Evolutionary conservation across 1,140 invertebrate genomes (phyloP), one percentile per base, ranked within the genome.

Genomic region (Tetraneura akinire): DNA sequence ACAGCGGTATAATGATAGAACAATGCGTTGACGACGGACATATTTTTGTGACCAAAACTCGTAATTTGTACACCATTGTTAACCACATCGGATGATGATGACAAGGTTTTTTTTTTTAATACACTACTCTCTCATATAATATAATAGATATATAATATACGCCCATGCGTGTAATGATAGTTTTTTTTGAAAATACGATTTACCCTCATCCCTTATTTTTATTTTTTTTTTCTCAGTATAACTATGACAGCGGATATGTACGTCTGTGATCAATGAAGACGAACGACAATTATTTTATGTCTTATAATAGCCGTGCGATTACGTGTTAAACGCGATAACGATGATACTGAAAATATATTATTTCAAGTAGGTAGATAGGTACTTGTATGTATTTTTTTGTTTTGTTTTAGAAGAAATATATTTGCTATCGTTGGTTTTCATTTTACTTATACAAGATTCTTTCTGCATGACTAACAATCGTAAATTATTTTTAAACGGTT

Each of bases 41-140:
- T 51, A 51, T 71, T 71, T 71, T 71, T 71, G 68, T 71, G 68
- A 51, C 68, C 68, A 23, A 71, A 71, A 71, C 68, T 55, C 16
- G 74, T 78, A 78, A 78, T 78, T 78, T 78, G 74, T 78, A 29
- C 9, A 60, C 74, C 74, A 78, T 78, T 78, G 74, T 78, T 60
- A 60, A 45, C 29, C 71, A 76, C 45, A 9, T 71, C 68, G 68
- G 47, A 71, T 51, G 47, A 29, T 51, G 68, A 71, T 71, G 68
- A 71, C 45, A 23, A 71, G 23, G 68, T 51, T 71, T 49, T 71
- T 68, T 71, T 51, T 68, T 47, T 21, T 53, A n/a, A n/a, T 21
- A 29, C 68, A n/a, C 21, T 23, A 9, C 66, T 71, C 47, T 71
- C 68, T 49, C 29, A 71, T 45, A n/a, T n/a, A n/a, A n/a, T n/a